Evolutionary conservation across 2,113 vertebrate genomes (phyloP).

Genomic region (Anguilla rostrata): DNA sequence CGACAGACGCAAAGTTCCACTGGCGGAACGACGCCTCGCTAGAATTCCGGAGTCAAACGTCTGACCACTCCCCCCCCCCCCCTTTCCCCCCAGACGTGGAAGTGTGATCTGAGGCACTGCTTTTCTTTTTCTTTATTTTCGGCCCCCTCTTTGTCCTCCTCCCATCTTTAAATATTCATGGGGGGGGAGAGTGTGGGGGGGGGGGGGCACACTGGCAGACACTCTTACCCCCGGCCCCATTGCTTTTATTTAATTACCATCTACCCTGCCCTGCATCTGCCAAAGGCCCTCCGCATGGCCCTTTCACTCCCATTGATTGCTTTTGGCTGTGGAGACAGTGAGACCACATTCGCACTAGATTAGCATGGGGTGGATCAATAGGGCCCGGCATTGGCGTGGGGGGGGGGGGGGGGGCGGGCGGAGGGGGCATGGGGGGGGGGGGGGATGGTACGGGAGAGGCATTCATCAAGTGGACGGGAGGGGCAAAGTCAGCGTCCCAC

Average conservation of each 20-base stretch:
- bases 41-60: neutral
- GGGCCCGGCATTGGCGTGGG: neutral
- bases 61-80: neutral
- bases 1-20: neutral
- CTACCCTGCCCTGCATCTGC: neutral
- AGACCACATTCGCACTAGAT: conserved; percentile 16
- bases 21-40: neutral
- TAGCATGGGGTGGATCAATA: conserved; percentile 32
- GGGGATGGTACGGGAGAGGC: conserved; percentile 17
- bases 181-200: neutral
- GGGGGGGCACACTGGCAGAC: neutral
- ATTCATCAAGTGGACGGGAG: conserved; percentile 18
- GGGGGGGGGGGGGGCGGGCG: neutral
- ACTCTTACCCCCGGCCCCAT: neutral
- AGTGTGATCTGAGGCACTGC: neutral
- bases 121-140: neutral
- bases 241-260: conserved; percentile 21
- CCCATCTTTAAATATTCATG: conserved; percentile 23
- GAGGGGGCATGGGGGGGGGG: neutral
- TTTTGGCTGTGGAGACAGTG: conserved; percentile 19
- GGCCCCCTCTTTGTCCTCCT: neutral
- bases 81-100: neutral
- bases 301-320: conserved; percentile 29
- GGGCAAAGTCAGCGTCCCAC: neutral
- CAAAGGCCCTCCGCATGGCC: neutral